Percentiles rank a stretch among this genome's conserved stretches.
Conservation (phyloP, 2,113 vertebrate genomes). For the Ancistrus triradiatus region DNA sequence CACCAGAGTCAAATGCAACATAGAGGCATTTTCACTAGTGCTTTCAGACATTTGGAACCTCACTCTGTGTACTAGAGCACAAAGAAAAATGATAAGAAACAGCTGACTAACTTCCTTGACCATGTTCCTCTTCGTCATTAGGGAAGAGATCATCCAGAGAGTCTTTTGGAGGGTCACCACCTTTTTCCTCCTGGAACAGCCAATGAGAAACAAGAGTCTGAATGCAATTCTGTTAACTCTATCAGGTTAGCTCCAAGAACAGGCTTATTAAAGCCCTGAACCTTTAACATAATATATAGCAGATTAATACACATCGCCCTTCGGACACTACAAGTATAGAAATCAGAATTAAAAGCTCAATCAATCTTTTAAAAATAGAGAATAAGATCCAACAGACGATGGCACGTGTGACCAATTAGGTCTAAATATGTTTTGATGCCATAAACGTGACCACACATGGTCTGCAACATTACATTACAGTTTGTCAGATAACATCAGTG, state of each 20-base stretch:
- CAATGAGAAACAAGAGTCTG: too few relatives aligned
- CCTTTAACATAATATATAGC: neutral
- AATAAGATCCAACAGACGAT: neutral
- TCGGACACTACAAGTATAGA: neutral
- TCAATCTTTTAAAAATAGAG: neutral
- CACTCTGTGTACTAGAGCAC: too few relatives aligned
- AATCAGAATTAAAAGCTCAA: neutral
- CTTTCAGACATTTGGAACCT: too few relatives aligned
- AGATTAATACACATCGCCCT: too few relatives aligned
- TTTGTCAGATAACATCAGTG: neutral
- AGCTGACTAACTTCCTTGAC: slow-evolving; percentile 80
- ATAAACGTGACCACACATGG: neutral
- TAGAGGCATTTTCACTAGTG: too few relatives aligned
- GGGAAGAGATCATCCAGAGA: slow-evolving; percentile 95
- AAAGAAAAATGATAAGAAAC: neutral
- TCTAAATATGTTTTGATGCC: slow-evolving; percentile 14
- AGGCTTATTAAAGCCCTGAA: too few relatives aligned
- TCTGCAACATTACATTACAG: neutral
- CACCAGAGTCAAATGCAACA: too few relatives aligned
- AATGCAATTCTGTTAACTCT: too few relatives aligned
- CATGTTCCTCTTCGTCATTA: slow-evolving; percentile 86
- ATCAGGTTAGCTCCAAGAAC: too few relatives aligned
- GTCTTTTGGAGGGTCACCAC: slow-evolving; percentile 84
- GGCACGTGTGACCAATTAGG: slow-evolving; percentile 19
- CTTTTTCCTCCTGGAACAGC: slow-evolving; percentile 90